phyloP scores from a whole-genome alignment of 2,113 vertebrate genomes.

The Pimephales promelas region DNA sequence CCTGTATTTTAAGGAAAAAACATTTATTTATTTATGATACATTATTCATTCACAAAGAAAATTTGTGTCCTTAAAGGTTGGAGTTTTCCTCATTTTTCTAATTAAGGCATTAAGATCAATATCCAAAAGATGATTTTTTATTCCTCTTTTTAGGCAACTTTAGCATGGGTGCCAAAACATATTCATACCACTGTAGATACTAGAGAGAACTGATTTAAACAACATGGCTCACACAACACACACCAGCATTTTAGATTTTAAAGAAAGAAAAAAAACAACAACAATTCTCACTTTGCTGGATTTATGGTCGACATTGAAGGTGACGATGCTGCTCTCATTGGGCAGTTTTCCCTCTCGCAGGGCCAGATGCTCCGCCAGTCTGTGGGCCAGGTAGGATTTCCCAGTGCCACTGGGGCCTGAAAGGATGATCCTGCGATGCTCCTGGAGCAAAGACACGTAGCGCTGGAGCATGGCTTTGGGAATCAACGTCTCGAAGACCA shows the following conservation, averaged over 20 bases:
- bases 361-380: constrained; percentile 86
- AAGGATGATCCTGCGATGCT: constrained; percentile 92
- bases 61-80: too few species aligned
- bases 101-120: too few species aligned
- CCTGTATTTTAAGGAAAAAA: too few species aligned
- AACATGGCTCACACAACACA: background rate
- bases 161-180: too few species aligned
- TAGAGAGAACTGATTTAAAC: background rate
- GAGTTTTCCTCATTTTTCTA: too few species aligned
- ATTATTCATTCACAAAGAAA: too few species aligned
- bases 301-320: constrained; percentile 97
- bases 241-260: background rate
- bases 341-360: constrained; percentile 83
- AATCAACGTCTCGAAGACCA: constrained; percentile 93
- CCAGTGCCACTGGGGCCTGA: constrained; percentile 95
- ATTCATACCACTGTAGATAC: too few species aligned
- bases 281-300: constrained; percentile 87
- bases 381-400: constrained; percentile 92
- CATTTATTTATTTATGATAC: too few species aligned
- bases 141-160: too few species aligned
- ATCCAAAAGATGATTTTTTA: too few species aligned
- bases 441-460: constrained; percentile 88
- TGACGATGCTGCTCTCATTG: constrained; percentile 84
- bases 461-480: constrained; percentile 94
- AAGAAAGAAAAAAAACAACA: background rate